Evolutionary conservation across 2,113 vertebrate species (phyloP).

Genomic region (Sinocyclocheilus grahami): DNA sequence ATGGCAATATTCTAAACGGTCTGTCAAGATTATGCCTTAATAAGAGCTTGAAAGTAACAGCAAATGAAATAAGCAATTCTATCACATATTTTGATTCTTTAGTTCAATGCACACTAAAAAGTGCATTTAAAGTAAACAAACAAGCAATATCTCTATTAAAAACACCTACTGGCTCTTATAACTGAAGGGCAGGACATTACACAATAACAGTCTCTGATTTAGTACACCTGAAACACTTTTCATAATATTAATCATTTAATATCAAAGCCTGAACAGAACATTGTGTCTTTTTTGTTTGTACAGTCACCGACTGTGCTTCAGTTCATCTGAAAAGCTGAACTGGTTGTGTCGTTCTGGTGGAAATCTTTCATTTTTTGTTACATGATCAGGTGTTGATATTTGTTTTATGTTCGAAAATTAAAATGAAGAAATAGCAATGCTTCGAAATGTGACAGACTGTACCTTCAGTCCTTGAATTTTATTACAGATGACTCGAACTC

Average conservation of each 20-base stretch:
- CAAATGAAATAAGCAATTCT: background rate
- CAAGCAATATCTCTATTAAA: background rate
- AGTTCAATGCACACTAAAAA: background rate
- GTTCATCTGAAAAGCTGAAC: conserved; percentile 10
- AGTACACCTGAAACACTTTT: background rate
- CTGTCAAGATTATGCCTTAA: background rate
- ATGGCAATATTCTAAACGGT: background rate
- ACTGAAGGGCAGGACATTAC: background rate
- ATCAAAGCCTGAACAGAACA: background rate
- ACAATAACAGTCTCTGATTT: background rate
- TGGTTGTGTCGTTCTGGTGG: background rate
- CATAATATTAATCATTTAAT: background rate
- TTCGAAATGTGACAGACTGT: conserved; percentile 3
- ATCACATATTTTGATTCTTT: background rate
- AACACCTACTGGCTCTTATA: background rate
- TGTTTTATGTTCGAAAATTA: background rate
- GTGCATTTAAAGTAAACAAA: background rate
- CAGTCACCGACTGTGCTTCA: background rate
- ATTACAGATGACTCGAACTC: conserved; percentile 81
- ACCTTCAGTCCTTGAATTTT: conserved; percentile 83
- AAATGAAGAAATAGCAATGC: background rate
- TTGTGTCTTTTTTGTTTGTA: background rate
- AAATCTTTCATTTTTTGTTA: background rate
- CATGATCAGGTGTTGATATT: background rate
- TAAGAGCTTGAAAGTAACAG: background rate